Evolutionary conservation across 1,140 invertebrate genomes (phyloP), one percentile per base, ranked within the genome.

Genomic region (Carposina sasakii): DNA sequence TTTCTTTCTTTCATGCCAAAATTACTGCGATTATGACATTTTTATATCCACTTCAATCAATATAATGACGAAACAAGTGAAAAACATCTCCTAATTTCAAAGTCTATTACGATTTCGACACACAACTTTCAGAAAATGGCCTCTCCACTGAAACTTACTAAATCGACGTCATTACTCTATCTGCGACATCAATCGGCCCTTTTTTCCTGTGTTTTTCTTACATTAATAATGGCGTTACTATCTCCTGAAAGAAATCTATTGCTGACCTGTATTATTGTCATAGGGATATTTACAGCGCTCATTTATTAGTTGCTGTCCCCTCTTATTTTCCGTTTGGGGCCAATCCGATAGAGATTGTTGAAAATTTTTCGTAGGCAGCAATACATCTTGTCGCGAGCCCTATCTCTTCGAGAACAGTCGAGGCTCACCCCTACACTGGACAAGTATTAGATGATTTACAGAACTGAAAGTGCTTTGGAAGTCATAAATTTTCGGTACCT

Each of bases 261-360:
- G 79, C 79, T 83, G 79, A 83, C 76, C 79, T 83, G 79, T 83
- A 81, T 83, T 82, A 83, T 83, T 81, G 76, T 83, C 79, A 76
- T 79, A 73, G 73, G 64, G 76, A 77, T 77, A 83, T 83, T 83
- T 83, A 83, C 74, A 64, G 60, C 73, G 57, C 50, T 83, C 79
- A 83, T 83, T 83, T 83, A 81, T 83, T 74, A 77, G 71, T 67
- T 60, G 64, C 54, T 71, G 71, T 75, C 73, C 73, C 78, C 76
- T 81, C 76, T 83, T 83, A 81, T 81, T 83, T 83, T 81, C 69
- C 76, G 75, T 81, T 83, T 69, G 68, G 60, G 66, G 76, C 76
- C 78, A 76, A 81, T 82, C 76, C 63, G 77, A 81, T 78, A 79
- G 72, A 67, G 67, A 74, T 71, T 76, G 72, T 82, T 82, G 78